These are phyloP conservation scores for Porites lutea DNA, from an alignment of 64 coral and sea anemone genomes.

Conservation along the genomic window DNA sequence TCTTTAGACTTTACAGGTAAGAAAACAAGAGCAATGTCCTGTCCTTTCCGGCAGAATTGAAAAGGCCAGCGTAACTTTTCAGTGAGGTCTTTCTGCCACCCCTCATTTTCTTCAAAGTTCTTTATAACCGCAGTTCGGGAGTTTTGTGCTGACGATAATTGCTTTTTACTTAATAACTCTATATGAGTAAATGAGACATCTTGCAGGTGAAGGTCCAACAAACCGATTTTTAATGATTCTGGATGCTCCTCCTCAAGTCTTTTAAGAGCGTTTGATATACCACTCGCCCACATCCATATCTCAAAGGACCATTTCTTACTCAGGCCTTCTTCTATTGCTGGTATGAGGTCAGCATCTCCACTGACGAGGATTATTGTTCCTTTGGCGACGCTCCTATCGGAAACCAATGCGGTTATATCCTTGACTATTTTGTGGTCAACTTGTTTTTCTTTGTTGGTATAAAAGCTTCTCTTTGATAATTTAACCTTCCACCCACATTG, in stretches of 20 bases:
- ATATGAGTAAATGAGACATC: neutral
- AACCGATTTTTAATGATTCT: neutral
- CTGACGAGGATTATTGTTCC: conserved; percentile 4
- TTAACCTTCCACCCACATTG: neutral
- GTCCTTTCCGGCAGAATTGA: neutral
- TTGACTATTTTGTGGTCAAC: conserved; percentile 15
- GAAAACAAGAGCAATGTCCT: conserved; percentile 8
- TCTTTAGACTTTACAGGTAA: neutral
- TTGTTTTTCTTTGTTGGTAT: conserved; percentile 26
- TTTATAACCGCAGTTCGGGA: neutral
- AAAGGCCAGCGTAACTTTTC: conserved; percentile 17
- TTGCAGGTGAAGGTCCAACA: neutral
- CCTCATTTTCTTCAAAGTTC: neutral
- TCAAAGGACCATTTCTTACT: conserved; percentile 12
- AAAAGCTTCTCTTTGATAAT: neutral
- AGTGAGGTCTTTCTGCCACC: neutral
- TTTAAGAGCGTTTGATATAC: neutral
- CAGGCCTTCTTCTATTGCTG: neutral
- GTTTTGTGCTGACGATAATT: neutral
- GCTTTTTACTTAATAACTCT: neutral
- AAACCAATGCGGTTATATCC: neutral
- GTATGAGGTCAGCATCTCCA: conserved; percentile 40
- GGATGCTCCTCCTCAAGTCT: neutral
- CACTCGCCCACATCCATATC: conserved; percentile 22
- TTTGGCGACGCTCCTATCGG: neutral